phyloP scores from a whole-genome alignment of 2,113 vertebrate genomes.

The Trochalopteron elliotii region DNA sequence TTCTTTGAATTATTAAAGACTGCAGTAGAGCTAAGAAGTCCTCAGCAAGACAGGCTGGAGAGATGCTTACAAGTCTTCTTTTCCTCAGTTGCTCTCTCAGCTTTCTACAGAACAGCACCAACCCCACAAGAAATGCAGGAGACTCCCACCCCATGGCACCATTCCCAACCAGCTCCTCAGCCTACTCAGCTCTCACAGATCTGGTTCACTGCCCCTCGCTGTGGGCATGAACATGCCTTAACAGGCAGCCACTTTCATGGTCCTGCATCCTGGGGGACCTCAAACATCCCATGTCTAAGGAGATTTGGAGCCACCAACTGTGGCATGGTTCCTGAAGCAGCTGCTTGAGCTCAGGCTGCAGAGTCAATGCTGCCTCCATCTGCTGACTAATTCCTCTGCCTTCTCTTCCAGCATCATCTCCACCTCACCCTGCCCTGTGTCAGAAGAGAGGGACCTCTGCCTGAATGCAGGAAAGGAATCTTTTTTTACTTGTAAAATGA shows the following conservation, averaged over 20 bases:
- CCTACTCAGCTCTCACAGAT: neutral
- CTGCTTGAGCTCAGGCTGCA: neutral
- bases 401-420: neutral
- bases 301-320: accelerated
- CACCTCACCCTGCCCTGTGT: accelerated
- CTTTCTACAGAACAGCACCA: neutral
- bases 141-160: neutral
- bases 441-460: neutral
- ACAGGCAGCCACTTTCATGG: accelerated
- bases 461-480: neutral
- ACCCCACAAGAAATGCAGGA: neutral
- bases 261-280: accelerated
- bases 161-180: neutral
- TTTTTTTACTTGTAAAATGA: neutral
- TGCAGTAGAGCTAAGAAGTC: neutral
- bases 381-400: neutral
- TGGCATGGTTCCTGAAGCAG: neutral
- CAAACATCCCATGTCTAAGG: accelerated
- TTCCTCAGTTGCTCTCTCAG: neutral
- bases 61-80: neutral
- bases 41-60: neutral
- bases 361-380: accelerated
- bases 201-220: neutral
- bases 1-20: neutral
- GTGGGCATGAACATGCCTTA: accelerated